Conservation (phyloP, 2,113 vertebrate species). For the Leptosomus discolor region DNA sequence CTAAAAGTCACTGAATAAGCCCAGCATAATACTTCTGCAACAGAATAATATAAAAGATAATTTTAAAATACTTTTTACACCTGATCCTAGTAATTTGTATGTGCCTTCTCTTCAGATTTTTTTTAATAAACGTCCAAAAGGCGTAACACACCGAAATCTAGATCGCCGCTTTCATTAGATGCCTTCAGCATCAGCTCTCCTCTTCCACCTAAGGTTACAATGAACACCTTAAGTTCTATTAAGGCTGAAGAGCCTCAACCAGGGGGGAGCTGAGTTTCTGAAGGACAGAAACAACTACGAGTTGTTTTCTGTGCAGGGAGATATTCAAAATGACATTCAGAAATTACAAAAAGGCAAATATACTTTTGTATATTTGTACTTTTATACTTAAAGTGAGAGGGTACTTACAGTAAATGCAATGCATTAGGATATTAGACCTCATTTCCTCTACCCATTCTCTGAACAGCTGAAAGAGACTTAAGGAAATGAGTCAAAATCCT, state of each 20-base stretch:
- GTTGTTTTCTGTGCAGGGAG: neutral
- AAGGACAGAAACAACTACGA: neutral
- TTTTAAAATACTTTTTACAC: neutral
- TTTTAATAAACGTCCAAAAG: neutral
- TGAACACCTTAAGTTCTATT: neutral
- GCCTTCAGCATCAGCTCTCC: neutral
- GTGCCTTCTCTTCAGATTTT: neutral
- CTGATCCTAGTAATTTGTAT: neutral
- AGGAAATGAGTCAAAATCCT: constrained; percentile 85
- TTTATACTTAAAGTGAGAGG: neutral
- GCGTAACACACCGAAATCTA: neutral
- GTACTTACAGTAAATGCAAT: constrained; percentile 24
- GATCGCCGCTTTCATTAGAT: neutral
- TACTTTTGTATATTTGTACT: too few relatives aligned
- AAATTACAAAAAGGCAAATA: neutral
- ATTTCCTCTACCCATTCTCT: constrained; percentile 74
- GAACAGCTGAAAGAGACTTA: constrained; percentile 69
- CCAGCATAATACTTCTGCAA: neutral
- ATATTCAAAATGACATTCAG: neutral
- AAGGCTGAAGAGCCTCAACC: neutral
- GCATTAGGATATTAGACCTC: constrained; percentile 60
- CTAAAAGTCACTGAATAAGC: neutral
- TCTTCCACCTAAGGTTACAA: neutral
- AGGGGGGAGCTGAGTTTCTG: neutral
- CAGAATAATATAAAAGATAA: neutral